Evolutionary conservation across 2,888 invertebrate species (phyloP).

Genomic region (Heliconius ethilla): DNA sequence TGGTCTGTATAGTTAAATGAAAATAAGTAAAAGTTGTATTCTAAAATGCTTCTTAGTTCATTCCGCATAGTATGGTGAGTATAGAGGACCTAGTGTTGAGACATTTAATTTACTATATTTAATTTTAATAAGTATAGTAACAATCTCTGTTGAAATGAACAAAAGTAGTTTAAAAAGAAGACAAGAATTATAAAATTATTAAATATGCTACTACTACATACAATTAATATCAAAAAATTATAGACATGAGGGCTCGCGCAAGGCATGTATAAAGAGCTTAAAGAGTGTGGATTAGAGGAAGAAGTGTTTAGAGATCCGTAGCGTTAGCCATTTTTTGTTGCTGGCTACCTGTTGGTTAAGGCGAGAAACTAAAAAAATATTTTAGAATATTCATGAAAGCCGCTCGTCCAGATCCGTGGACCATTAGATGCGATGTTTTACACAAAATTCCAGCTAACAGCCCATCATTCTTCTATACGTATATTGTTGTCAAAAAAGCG

Average conservation of each 20-base stretch:
- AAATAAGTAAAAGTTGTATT: too few species aligned
- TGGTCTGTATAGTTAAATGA: too few species aligned
- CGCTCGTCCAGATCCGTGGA: conserved; percentile 2
- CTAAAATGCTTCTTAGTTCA: too few species aligned
- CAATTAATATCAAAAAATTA: too few species aligned
- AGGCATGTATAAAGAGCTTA: too few species aligned
- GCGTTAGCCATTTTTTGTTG: background rate
- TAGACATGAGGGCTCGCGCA: too few species aligned
- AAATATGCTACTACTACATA: too few species aligned
- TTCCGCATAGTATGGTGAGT: too few species aligned
- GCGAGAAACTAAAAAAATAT: background rate
- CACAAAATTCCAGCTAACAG: conserved; percentile 18
- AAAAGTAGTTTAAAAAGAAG: background rate
- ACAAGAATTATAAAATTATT: too few species aligned
- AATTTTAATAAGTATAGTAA: background rate
- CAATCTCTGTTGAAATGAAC: background rate
- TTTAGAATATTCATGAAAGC: background rate
- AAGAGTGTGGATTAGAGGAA: too few species aligned
- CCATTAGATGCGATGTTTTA: conserved; percentile 10
- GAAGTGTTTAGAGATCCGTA: background rate
- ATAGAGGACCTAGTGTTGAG: too few species aligned
- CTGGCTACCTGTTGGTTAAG: background rate
- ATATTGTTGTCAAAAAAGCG: conserved; percentile 26
- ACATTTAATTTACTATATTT: background rate
- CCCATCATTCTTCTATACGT: conserved; percentile 22